Conservation (phyloP, 2,888 invertebrate genomes). For the Ctenicera cuprea region DNA sequence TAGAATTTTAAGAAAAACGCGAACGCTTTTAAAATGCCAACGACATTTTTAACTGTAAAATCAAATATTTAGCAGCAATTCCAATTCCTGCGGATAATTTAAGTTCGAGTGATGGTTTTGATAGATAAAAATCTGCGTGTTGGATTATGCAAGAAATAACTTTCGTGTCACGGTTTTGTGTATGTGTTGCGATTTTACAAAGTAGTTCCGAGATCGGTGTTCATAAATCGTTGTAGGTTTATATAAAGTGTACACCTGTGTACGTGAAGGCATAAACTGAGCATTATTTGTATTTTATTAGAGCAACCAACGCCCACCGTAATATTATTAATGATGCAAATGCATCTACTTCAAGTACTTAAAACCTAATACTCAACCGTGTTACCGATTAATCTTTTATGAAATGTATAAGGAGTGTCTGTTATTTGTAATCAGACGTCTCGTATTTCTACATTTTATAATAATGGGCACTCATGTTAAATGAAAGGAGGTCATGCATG, state of each 20-base stretch:
- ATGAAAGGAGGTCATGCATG: conserved; percentile 39
- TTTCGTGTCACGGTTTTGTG: conserved; percentile 1
- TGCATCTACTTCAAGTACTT: conserved; percentile 51
- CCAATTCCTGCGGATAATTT: conserved; percentile 6
- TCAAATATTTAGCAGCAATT: conserved; percentile 14
- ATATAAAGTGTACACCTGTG: conserved; percentile 43
- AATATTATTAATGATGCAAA: conserved; percentile 51
- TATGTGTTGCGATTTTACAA: conserved; percentile 18
- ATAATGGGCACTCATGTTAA: conserved; percentile 37
- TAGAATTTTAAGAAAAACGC: conserved; percentile 31
- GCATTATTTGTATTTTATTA: conserved; percentile 50
- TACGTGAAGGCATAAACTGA: conserved; percentile 42
- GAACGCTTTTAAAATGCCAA: conserved; percentile 35
- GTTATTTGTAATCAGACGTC: conserved; percentile 51
- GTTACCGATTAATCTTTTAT: conserved; percentile 50
- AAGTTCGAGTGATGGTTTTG: not conserved
- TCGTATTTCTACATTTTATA: conserved; percentile 46
- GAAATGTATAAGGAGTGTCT: conserved; percentile 51
- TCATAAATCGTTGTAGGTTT: conserved; percentile 30
- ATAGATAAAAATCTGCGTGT: conserved; percentile 3
- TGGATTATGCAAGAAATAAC: conserved; percentile 3
- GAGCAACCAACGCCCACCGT: conserved; percentile 46
- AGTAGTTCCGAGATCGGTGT: conserved; percentile 20
- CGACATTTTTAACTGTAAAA: conserved; percentile 26
- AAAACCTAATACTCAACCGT: conserved; percentile 48